Evolutionary conservation across 1,140 invertebrate species (phyloP), one percentile per base, ranked within the genome.

Genomic region (Drosophila simulans): DNA sequence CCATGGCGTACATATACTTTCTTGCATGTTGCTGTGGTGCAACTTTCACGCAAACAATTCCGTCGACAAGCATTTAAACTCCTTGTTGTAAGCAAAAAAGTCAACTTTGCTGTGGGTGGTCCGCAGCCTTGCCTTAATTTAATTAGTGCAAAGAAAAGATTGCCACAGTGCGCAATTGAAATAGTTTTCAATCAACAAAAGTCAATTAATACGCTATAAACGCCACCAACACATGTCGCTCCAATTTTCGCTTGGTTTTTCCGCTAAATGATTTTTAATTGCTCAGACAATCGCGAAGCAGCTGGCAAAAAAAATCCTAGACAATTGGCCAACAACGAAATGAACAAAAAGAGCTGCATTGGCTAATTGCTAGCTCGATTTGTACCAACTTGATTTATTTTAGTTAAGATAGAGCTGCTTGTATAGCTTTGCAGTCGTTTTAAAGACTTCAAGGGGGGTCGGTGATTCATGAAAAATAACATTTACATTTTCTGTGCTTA

Each of bases 111-210:
- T 25, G 37, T 63, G 56, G 45, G 48, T 76, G 43, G 83, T 59
- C 63, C 62, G 54, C 43, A 68, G 69, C 51, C 66, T 31, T 39
- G 68, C 45, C 43, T 82, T 82, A 64, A 86, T 82, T 85, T 51
- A 86, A 88, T 85, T 81, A 75, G 69, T 66, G 69, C 43, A 51
- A 60, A 22, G 51, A 25, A 76, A 72, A 72, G 63, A 62, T 66
- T 46, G 60, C 70, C 55, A 35, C 52, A 66, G 52, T 25, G 46
- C 48, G 35, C 70, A 70, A 77, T 86, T 66, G 63, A 70, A 86
- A 81, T 70, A 66, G 74, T 78, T 86, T 86, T 86, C 55, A 81
- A 85, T 81, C 69, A 66, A 72, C 64, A 80, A 80, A 82, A 78
- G 48, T 65, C 83, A 81, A 84, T 85, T 84, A 84, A 77, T 48